A percentile compares a stretch with the other conserved stretches of the same genome.
phyloP scores from a whole-genome alignment of 2,888 invertebrate genomes.

The Apoda limacodes region DNA sequence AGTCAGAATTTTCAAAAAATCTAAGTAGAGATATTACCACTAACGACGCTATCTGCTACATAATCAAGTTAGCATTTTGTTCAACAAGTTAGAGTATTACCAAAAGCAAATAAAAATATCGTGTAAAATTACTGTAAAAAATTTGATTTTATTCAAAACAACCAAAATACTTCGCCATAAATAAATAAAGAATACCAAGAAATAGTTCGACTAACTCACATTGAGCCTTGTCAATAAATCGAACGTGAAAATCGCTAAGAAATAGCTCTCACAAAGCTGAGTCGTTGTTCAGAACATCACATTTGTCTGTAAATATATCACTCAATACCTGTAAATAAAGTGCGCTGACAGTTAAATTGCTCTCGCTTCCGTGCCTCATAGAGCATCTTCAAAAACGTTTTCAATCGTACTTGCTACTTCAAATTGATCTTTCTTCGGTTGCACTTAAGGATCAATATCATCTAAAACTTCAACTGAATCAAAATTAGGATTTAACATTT shows the following conservation, averaged over 20 bases:
- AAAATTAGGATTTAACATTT: constrained; percentile 25
- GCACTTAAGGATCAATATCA: constrained; percentile 20
- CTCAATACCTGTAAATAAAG: constrained; percentile 45
- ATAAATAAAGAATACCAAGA: constrained; percentile 13
- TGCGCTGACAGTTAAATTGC: constrained; percentile 49
- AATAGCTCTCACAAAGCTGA: constrained; percentile 26
- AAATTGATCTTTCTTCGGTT: constrained; percentile 19
- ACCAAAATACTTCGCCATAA: constrained; percentile 14
- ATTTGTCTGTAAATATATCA: constrained; percentile 53
- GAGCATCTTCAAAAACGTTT: constrained; percentile 30
- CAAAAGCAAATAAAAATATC: too few species aligned
- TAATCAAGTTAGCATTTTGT: too few species aligned
- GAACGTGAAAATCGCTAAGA: constrained; percentile 26
- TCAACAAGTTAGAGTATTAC: too few species aligned
- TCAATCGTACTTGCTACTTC: constrained; percentile 25
- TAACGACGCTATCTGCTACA: too few species aligned
- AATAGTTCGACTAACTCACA: constrained; percentile 11
- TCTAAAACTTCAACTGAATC: constrained; percentile 13
- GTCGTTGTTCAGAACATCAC: constrained; percentile 36
- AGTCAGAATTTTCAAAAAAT: too few species aligned
- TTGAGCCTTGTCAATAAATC: constrained; percentile 16
- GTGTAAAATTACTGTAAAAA: too few species aligned
- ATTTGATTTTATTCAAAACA: too few species aligned
- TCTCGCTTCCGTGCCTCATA: constrained; percentile 39
- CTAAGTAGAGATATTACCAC: too few species aligned